These are phyloP conservation scores for Thera obeliscata DNA, from an alignment of 2,888 invertebrate genomes.

Conservation along the genomic window DNA sequence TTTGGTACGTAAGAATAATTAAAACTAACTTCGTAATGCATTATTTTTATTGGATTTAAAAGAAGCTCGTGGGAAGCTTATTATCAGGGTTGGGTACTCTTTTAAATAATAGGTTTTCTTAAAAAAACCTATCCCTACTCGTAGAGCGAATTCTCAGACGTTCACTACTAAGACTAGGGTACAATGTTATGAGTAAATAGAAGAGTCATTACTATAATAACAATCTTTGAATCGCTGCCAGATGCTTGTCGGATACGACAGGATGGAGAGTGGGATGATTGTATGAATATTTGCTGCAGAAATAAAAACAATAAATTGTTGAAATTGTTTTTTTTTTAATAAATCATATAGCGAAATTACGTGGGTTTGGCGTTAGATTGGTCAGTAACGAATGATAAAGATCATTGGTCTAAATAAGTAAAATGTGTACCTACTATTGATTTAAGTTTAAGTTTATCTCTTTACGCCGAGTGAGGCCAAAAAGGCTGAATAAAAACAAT, in stretches of 20 bases:
- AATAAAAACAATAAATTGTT: conserved; percentile 65
- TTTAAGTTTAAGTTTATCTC: no score
- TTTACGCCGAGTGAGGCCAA: no score
- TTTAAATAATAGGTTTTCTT: not conserved
- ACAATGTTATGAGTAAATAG: conserved; percentile 72
- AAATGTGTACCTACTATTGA: no score
- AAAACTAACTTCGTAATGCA: conserved; percentile 60
- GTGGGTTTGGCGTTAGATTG: conserved; percentile 22
- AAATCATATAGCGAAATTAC: conserved; percentile 57
- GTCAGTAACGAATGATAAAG: conserved; percentile 13
- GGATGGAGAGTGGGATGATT: conserved; percentile 60
- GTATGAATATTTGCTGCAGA: conserved; percentile 61
- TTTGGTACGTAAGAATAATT: conserved; percentile 69
- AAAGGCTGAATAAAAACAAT: no score
- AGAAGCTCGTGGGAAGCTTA: conserved; percentile 44
- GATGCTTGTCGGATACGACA: conserved; percentile 63
- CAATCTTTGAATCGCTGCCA: conserved; percentile 76
- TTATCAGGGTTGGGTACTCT: not conserved
- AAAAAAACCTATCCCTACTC: not conserved
- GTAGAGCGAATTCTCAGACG: conserved; percentile 63
- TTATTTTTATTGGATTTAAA: conserved; percentile 50
- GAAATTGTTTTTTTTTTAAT: conserved; percentile 52
- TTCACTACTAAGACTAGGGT: conserved; percentile 55
- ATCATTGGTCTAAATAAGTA: not conserved
- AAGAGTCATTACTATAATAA: conserved; percentile 75